Conservation (phyloP, 2,888 invertebrate genomes). For the Pheosia tremula region DNA sequence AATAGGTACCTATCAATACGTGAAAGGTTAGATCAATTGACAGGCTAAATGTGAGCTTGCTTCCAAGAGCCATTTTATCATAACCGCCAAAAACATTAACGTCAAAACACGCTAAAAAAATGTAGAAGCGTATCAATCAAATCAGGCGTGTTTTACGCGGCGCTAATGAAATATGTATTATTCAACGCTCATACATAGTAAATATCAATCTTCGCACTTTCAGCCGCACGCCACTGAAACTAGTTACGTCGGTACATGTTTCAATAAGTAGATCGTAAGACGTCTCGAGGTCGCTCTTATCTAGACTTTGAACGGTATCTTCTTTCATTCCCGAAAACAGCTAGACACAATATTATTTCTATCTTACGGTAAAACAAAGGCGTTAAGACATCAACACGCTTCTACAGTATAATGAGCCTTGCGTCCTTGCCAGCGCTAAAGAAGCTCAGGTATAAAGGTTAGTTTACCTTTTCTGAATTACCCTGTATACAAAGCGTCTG, state of each 20-base stretch:
- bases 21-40: too few relatives aligned
- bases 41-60: too few relatives aligned
- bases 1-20: too few relatives aligned
- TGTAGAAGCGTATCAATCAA: constrained; percentile 4
- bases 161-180: constrained; percentile 13
- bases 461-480: too few relatives aligned
- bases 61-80: too few relatives aligned
- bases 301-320: constrained; percentile 11
- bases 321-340: constrained; percentile 8
- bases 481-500: too few relatives aligned
- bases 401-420: too few relatives aligned
- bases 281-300: constrained; percentile 13
- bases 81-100: too few relatives aligned
- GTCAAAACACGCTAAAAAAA: background rate
- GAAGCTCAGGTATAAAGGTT: too few relatives aligned
- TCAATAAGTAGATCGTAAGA: constrained; percentile 11
- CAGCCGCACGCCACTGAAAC: constrained; percentile 5
- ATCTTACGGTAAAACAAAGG: background rate
- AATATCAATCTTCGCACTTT: constrained; percentile 12
- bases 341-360: background rate
- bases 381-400: too few relatives aligned
- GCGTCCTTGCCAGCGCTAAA: too few relatives aligned
- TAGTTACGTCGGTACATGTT: constrained; percentile 7
- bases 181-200: constrained; percentile 11
- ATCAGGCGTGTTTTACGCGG: background rate